Evolutionary conservation across 1,140 invertebrate genomes (phyloP), one percentile per base, ranked within the genome.

Genomic region (Chironomus tepperi): DNA sequence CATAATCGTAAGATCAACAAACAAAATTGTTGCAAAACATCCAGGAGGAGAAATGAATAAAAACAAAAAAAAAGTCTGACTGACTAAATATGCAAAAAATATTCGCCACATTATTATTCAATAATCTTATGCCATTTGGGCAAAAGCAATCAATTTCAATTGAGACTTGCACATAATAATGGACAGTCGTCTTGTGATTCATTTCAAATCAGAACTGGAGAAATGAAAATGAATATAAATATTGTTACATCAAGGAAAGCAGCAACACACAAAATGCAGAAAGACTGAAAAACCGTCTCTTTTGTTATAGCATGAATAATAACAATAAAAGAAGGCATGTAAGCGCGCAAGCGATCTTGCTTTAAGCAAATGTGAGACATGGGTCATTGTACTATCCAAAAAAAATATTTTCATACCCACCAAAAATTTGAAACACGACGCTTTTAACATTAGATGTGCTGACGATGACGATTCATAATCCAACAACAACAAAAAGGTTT

Each of bases 221-320:
- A 57, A 57, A 57, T 34, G 65, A 70, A 67, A 18, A 19, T 10
- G 19, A 18, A 70, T 15, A n/a, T n/a, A 70, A 70, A 70, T 70
- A 19, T 10, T 70, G 65, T 19, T 19, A 21, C 65, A 70, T 19
- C 16, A 70, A 70, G n/a, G n/a, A 57, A 57, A n/a, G 7, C n/a
- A n/a, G n/a, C n/a, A 57, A 57, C 1, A 10, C 16, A 70, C 5
- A 70, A 19, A 70, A 70, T 70, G 19, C 65, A 70, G 8, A 18
- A 70, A 70, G 65, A 3, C 65, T 15, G n/a, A 70, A 18, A 12
- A 70, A 70, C n/a, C 9, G 18, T 16, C 15, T 21, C 65, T 70
- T 70, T 70, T 70, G 65, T 70, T 70, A 16, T 19, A n/a, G 65
- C 65, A 70, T 70, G 65, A 70, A 70, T 70, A 70, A 57, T 57